Evolutionary conservation across 2,113 vertebrate genomes (phyloP).

Genomic region (Ammodramus savannarum): DNA sequence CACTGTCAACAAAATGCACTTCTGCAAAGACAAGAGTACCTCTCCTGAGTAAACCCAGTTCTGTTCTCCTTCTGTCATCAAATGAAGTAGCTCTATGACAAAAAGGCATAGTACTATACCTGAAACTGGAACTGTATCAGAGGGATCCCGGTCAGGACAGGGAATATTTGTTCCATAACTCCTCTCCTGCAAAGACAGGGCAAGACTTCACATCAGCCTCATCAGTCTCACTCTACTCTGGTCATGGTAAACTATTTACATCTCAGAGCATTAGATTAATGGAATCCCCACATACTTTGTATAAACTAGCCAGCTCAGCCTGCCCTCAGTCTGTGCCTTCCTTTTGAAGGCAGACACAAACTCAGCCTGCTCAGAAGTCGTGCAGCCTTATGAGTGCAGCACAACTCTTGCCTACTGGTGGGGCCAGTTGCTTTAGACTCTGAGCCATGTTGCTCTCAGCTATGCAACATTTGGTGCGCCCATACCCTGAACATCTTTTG

Average conservation of each 20-base stretch:
- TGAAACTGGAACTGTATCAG: slow-evolving; percentile 63
- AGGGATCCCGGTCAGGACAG: slow-evolving; percentile 57
- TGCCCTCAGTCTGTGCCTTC: background rate
- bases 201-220: background rate
- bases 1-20: background rate
- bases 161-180: slow-evolving; percentile 28
- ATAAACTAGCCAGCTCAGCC: background rate
- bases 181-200: slow-evolving; percentile 40
- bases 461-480: background rate
- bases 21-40: background rate
- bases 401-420: background rate
- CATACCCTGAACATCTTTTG: fast-evolving
- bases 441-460: background rate
- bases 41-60: background rate
- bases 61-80: background rate
- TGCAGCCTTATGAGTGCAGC: fast-evolving
- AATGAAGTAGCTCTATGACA: background rate
- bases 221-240: background rate
- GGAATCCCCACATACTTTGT: fast-evolving
- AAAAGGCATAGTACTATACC: slow-evolving; percentile 37
- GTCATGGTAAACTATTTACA: background rate
- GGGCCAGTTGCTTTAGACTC: background rate
- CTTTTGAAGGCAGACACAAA: background rate
- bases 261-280: background rate
- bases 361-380: background rate